phyloP scores from a whole-genome alignment of 2,888 invertebrate genomes.

The Morpho deidamia region DNA sequence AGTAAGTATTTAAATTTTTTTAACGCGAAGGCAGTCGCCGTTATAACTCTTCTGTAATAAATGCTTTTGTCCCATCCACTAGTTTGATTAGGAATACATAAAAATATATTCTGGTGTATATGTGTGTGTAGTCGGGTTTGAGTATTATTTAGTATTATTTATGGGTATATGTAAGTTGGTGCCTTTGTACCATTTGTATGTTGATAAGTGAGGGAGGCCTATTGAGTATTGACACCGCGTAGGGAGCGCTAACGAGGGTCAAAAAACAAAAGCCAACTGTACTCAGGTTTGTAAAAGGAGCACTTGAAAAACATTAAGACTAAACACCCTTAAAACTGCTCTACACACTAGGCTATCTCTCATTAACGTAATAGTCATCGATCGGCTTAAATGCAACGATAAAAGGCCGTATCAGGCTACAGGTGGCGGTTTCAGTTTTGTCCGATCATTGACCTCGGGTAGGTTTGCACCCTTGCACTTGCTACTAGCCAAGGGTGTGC shows the following conservation, averaged over 20 bases:
- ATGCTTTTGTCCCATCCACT: too few relatives aligned
- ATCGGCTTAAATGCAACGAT: slow-evolving; percentile 6
- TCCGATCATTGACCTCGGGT: slow-evolving; percentile 60
- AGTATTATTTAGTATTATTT: too few relatives aligned
- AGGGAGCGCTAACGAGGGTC: slow-evolving; percentile 1
- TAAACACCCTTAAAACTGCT: background rate
- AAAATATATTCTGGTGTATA: too few relatives aligned
- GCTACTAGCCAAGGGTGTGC: slow-evolving; percentile 15
- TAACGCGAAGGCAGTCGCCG: too few relatives aligned
- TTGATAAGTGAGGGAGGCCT: too few relatives aligned
- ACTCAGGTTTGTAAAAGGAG: background rate
- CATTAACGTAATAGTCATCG: slow-evolving; percentile 1
- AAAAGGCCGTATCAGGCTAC: slow-evolving; percentile 34
- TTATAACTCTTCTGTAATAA: too few relatives aligned
- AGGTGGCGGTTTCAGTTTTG: slow-evolving; percentile 65
- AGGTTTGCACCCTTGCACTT: slow-evolving; percentile 57
- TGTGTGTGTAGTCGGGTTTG: too few relatives aligned
- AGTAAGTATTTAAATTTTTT: too few relatives aligned
- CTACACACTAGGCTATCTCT: background rate
- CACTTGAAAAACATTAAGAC: slow-evolving; percentile 1
- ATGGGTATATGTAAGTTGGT: too few relatives aligned
- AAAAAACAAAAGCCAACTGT: slow-evolving; percentile 1
- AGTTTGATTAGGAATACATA: too few relatives aligned
- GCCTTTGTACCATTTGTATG: too few relatives aligned
- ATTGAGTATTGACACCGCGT: slow-evolving; percentile 1